phyloP scores from a whole-genome alignment of 2,888 invertebrate species.

The Aelia acuminata region DNA sequence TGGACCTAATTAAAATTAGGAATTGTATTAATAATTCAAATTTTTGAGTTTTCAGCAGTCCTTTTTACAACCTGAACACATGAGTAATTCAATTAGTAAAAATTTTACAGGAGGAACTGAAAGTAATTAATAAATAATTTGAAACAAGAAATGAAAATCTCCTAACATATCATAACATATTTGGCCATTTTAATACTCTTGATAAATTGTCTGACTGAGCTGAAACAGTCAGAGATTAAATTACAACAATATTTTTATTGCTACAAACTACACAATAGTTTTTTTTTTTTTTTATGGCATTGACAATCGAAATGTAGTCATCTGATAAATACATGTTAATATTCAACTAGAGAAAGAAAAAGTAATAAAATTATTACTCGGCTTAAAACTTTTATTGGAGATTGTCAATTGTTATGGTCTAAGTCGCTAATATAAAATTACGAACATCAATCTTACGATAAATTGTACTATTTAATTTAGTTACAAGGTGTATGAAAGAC shows the following conservation, averaged over 20 bases:
- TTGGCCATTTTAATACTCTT: background rate
- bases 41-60: too few species aligned
- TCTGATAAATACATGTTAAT: background rate
- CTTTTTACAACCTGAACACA: too few species aligned
- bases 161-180: background rate
- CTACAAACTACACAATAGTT: background rate
- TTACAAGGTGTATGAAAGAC: background rate
- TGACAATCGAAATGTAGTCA: background rate
- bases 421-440: conserved; percentile 14
- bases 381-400: background rate
- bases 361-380: background rate
- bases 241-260: background rate
- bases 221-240: background rate
- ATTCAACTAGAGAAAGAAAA: background rate
- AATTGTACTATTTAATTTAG: background rate
- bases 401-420: conserved; percentile 5
- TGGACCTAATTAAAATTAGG: too few species aligned
- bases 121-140: too few species aligned
- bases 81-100: too few species aligned
- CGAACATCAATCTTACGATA: conserved; percentile 11
- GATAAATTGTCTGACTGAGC: background rate
- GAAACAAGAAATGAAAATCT: background rate
- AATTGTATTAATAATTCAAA: too few species aligned
- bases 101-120: too few species aligned
- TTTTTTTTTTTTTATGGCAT: too few species aligned